A percentile compares a stretch with the other conserved stretches of the same genome.
phyloP scores from a whole-genome alignment of 35 echinoderm and acorn worm genomes.

The Heliocidaris tuberculata region DNA sequence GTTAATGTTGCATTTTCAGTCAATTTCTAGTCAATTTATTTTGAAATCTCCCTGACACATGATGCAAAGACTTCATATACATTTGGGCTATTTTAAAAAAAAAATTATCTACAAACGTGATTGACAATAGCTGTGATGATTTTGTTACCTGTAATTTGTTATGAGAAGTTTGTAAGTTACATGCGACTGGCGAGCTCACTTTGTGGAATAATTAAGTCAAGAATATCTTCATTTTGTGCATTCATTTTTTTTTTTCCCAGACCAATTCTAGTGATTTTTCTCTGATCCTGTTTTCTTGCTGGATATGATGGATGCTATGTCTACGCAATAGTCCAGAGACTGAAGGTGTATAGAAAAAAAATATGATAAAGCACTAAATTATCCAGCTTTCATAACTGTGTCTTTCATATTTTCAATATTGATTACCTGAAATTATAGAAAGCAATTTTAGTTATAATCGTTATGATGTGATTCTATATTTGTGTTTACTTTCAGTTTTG shows the following conservation, averaged over 20 bases:
- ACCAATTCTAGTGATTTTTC: too few species aligned
- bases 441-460: background rate
- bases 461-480: background rate
- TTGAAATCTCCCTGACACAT: too few species aligned
- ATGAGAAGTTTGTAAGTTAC: too few species aligned
- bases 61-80: too few species aligned
- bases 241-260: too few species aligned
- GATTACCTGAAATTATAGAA: background rate
- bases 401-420: slow-evolving; percentile 19
- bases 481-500: background rate
- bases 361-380: background rate
- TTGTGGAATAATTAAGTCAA: background rate
- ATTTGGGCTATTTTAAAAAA: too few species aligned
- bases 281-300: background rate
- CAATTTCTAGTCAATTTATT: too few species aligned
- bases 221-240: too few species aligned
- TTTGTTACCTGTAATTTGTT: background rate
- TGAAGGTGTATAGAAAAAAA: background rate
- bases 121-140: background rate
- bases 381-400: background rate
- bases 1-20: too few species aligned
- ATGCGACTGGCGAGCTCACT: too few species aligned
- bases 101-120: too few species aligned
- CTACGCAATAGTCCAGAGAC: too few species aligned
- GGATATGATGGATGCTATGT: background rate